These are phyloP conservation scores for Aleiodes testaceus DNA, from an alignment of 2,888 invertebrate species.

Conservation along the genomic window DNA sequence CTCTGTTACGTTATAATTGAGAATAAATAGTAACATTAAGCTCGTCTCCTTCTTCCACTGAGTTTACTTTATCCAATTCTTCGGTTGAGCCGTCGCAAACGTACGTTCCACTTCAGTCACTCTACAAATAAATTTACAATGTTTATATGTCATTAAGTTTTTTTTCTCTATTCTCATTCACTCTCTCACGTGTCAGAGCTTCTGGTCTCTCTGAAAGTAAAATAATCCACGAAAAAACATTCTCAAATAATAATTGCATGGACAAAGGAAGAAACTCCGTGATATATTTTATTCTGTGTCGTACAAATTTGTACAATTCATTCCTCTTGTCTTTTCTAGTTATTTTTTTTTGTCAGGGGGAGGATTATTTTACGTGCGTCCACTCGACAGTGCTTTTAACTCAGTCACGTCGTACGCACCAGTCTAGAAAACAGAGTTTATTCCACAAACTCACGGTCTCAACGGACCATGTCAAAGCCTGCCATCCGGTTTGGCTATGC, in stretches of 20 bases:
- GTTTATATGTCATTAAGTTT: slow-evolving; percentile 36
- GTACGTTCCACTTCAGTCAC: slow-evolving; percentile 12
- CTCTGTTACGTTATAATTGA: slow-evolving; percentile 57
- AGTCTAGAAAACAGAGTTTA: slow-evolving; percentile 47
- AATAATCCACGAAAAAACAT: neutral
- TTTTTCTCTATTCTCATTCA: slow-evolving; percentile 1
- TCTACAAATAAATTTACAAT: slow-evolving; percentile 37
- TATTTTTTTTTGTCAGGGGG: slow-evolving; percentile 11
- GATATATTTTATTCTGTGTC: neutral
- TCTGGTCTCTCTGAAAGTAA: slow-evolving; percentile 13
- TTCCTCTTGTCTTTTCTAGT: slow-evolving; percentile 36
- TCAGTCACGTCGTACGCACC: slow-evolving; percentile 39
- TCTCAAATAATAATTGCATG: slow-evolving; percentile 4
- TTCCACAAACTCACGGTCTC: slow-evolving; percentile 50
- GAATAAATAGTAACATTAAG: slow-evolving; percentile 62
- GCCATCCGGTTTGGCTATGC: slow-evolving; percentile 50
- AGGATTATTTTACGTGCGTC: slow-evolving; percentile 32
- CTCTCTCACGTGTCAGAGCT: slow-evolving; percentile 3
- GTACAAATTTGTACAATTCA: neutral
- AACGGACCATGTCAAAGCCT: slow-evolving; percentile 49
- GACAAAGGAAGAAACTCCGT: neutral
- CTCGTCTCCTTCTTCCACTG: neutral
- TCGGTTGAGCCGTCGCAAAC: slow-evolving; percentile 13
- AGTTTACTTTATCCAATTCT: slow-evolving; percentile 23
- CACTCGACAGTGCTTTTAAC: slow-evolving; percentile 32